A percentile compares a stretch with the other conserved stretches of the same genome.
These are phyloP conservation scores for Neosilurus hyrtlii DNA, from an alignment of 2,797 vertebrate species.

Conservation along the genomic window DNA sequence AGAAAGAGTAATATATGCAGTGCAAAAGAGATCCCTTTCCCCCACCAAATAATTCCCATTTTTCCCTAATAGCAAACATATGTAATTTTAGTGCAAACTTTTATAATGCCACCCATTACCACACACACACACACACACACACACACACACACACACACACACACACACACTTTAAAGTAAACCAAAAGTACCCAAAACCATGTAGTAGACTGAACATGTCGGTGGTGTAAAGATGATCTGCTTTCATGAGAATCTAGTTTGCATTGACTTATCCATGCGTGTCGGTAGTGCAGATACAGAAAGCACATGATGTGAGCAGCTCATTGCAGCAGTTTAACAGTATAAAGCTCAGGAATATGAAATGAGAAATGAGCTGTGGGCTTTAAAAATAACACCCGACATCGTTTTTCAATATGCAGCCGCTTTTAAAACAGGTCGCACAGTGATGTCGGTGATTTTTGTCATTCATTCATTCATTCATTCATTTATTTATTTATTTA, in stretches of 20 bases:
- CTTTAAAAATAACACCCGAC: not conserved
- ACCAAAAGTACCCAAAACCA: not conserved
- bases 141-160: too few relatives aligned
- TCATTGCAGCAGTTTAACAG: constrained; percentile 1
- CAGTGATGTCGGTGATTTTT: not conserved
- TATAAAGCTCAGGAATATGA: not conserved
- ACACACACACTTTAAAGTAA: not conserved
- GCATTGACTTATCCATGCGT: not conserved
- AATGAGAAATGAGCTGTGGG: not conserved
- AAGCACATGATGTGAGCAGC: not conserved
- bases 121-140: not conserved
- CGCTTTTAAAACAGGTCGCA: not conserved
- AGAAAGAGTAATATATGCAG: constrained; percentile 20
- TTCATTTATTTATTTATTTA: too few relatives aligned
- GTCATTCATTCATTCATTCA: too few relatives aligned
- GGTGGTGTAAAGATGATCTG: not conserved
- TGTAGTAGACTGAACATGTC: not conserved
- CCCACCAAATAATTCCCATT: not conserved
- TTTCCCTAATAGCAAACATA: not conserved
- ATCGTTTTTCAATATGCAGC: not conserved
- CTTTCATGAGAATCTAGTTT: constrained; percentile 12
- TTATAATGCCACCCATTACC: not conserved
- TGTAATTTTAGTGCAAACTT: constrained; percentile 9
- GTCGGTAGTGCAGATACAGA: not conserved
- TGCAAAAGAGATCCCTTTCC: constrained; percentile 4